Evolutionary conservation across 2,888 invertebrate genomes (phyloP), one percentile per base, ranked within the genome.

Genomic region (Schizaphis graminum): DNA sequence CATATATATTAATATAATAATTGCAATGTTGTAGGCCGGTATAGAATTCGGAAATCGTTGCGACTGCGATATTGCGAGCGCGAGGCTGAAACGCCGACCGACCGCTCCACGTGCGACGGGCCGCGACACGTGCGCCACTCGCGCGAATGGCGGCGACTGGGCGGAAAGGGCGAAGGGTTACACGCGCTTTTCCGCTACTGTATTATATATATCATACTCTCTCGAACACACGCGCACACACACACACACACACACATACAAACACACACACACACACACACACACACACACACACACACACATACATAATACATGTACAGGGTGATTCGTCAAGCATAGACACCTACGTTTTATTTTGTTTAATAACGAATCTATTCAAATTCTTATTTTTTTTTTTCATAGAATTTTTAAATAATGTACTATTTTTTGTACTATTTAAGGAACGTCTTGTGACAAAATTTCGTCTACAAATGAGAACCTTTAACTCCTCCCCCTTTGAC

Each of bases 41-140:
- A 28, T 7, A 86, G 86, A 86, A 47, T 86, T 86, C 47, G 86
- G 2, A 86, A 28, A 86, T 47, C 86, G 86, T 86, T 86, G 44
- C 86, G 3, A 44, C 28, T 86, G 86, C 16, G 86, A 16, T 47
- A 44, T 44, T 28, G 86, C 41, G 41, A 11, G 77, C 49, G 89
- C 41, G 44, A 57, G 35, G 56, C 56, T 57, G 56, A 56, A 89
- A 88, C 87, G 87, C 89, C 35, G 57, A 41, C 28, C 56, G 77
- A 35, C n/a, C 91, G 53, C 56, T 85, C 77, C 92, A 93, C 92
- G 92, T 93, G 92, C 92, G 49, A 41, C 92, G 41, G 49, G 67
- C 49, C 67, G 67, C 88, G 67, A 53, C 92, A 89, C 89, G 92
- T 91, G 91, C 56, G 92, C 92, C 77, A n/a, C 53, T 89, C 88